These are phyloP conservation scores for Cyprichromis sp. DNA, from an alignment of 2,113 vertebrate genomes.

Conservation along the genomic window DNA sequence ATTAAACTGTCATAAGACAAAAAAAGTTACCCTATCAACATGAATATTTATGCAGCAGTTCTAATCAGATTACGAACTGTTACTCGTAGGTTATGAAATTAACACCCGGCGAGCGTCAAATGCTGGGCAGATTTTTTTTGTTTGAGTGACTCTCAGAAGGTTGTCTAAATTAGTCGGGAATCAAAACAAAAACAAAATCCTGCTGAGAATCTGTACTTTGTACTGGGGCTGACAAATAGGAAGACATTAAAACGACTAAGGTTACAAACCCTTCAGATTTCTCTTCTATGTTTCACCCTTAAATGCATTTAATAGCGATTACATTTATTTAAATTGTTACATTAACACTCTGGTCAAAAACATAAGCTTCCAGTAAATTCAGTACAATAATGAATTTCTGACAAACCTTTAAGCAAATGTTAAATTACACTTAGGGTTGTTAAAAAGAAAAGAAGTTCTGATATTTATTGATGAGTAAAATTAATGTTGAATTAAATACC, in stretches of 20 bases:
- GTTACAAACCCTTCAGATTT: background rate
- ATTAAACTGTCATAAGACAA: background rate
- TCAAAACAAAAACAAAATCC: fast-evolving
- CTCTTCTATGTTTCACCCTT: background rate
- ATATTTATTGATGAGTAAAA: background rate
- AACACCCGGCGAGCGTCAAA: background rate
- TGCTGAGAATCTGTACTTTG: background rate
- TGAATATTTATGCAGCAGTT: background rate
- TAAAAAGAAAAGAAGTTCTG: background rate
- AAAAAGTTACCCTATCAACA: background rate
- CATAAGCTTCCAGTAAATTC: background rate
- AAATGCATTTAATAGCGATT: fast-evolving
- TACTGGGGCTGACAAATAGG: background rate
- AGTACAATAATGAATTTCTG: background rate
- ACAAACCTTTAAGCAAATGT: background rate
- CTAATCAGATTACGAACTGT: background rate
- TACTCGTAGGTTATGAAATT: background rate
- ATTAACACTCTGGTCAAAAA: background rate
- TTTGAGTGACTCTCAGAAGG: background rate
- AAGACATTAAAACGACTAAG: background rate
- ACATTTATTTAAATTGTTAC: background rate
- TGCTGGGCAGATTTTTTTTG: background rate
- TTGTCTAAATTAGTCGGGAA: fast-evolving
- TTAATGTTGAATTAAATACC: background rate
- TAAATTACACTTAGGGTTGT: background rate